Conservation (phyloP, 2,888 invertebrate genomes). For the Rhingia campestris region DNA sequence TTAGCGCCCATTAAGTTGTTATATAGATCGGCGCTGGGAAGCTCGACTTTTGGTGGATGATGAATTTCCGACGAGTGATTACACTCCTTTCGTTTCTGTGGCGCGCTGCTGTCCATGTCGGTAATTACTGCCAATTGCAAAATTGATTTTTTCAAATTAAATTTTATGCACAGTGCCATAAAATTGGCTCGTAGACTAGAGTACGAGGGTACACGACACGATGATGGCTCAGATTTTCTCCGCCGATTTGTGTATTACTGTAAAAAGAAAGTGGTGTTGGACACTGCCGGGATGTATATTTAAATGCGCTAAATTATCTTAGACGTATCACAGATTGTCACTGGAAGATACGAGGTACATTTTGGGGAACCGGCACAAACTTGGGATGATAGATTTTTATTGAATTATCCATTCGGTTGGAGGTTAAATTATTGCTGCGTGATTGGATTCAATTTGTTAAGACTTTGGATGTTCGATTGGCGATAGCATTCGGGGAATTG, state of each 20-base stretch:
- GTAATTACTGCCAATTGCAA: constrained; percentile 70
- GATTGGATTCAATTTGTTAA: constrained; percentile 59
- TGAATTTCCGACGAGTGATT: constrained; percentile 34
- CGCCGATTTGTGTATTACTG: constrained; percentile 38
- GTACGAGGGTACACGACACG: constrained; percentile 34
- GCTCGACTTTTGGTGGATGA: constrained; percentile 4
- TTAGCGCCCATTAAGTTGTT: constrained; percentile 69
- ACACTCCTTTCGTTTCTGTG: constrained; percentile 4
- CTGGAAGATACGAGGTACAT: constrained; percentile 29
- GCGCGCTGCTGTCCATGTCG: constrained; percentile 5
- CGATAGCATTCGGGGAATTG: constrained; percentile 5
- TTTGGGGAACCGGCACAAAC: constrained; percentile 2
- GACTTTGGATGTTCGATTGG: constrained; percentile 2
- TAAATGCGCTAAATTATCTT: constrained; percentile 61
- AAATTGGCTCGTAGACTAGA: constrained; percentile 53
- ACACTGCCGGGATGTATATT: constrained; percentile 37
- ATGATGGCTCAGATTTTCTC: constrained; percentile 59
- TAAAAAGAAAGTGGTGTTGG: constrained; percentile 66
- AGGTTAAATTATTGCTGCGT: constrained; percentile 48
- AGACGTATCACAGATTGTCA: constrained; percentile 55
- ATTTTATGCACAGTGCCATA: constrained; percentile 64
- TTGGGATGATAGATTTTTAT: constrained; percentile 38
- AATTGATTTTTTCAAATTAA: constrained; percentile 72
- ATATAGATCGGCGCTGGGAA: constrained; percentile 44
- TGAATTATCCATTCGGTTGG: constrained; percentile 41